Base-by-base conservation (phyloP, 2,888 invertebrate genomes). In the Proisotoma minuta region DNA sequence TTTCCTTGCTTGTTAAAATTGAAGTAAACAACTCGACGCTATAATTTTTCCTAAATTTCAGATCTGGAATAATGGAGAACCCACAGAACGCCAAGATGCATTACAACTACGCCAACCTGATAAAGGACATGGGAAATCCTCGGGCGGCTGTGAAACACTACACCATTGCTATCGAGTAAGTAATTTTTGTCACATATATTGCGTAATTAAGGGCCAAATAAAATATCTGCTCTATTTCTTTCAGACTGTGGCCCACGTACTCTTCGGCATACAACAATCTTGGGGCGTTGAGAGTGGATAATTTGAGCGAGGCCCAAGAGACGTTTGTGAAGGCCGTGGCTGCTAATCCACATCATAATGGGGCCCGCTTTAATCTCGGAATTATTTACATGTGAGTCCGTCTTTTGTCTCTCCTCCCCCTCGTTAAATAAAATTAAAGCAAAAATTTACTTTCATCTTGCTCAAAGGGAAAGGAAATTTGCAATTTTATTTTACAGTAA, bases 81-180 rank as follows among this genome's bases (percentile, higher is more conserved):
- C 91, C 91, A 0, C 85, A 88, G 78, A 93, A 92, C 77, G 91
- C 91, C 58, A 92, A 92, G 80, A 85, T 90, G 79, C 91, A 91
- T 80, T 92, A 91, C 81, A 92, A 92, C 80, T 90, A 87, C 76
- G 92, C 87, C 48, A 92, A 92, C 81, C 87, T 87, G 77, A 82
- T 89, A 71, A 84, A 88, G 77, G 91, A 91, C 77, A 82, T 84
- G 49, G 86, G 87, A 43, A 83, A 86, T 74, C 83, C 83, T 63
- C 85, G 86, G 72, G 81, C 83, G 67, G 91, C 91, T 23, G 84
- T 87, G 71, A 80, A 84, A 73, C 90, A 91, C 79, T 91, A 91
- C 79, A 84, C 84, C 74, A 85, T 84, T 76, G 89, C 91, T 24
- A 80, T 91, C 57, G 85, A 84, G 91, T 90, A 47, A 56, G 56